These are phyloP conservation scores for Scelioninae gen. 2 DNA, from an alignment of 2,888 invertebrate genomes.

Conservation along the genomic window DNA sequence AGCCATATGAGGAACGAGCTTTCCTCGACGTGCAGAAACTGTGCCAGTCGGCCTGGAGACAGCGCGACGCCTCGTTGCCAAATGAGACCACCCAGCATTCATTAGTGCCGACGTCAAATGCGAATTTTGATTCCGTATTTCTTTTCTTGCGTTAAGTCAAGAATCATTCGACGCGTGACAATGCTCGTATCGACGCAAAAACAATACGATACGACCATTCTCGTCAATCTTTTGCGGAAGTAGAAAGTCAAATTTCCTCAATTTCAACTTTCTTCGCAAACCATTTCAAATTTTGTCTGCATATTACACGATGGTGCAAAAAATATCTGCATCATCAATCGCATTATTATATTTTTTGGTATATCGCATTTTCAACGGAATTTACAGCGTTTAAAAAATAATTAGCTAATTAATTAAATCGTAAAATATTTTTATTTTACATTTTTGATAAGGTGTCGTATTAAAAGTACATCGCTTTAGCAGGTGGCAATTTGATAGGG, in stretches of 20 bases:
- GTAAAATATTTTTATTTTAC: neutral
- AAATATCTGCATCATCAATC: too few relatives aligned
- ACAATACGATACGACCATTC: conserved; percentile 15
- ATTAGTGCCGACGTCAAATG: conserved; percentile 45
- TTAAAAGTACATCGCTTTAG: conserved; percentile 46
- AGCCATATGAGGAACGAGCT: conserved; percentile 55
- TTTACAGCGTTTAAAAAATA: too few relatives aligned
- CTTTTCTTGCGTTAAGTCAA: conserved; percentile 40
- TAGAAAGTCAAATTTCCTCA: conserved; percentile 33
- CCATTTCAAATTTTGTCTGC: neutral
- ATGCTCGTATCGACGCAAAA: conserved; percentile 34
- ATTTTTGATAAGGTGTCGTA: conserved; percentile 15
- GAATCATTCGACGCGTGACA: conserved; percentile 44
- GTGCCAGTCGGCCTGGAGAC: conserved; percentile 61
- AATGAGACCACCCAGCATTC: conserved; percentile 61
- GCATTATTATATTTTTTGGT: too few relatives aligned
- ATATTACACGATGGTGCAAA: neutral
- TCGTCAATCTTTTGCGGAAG: conserved; percentile 23
- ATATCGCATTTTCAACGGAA: too few relatives aligned
- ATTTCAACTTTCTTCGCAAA: conserved; percentile 29
- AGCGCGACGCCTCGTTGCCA: conserved; percentile 58
- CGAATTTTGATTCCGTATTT: conserved; percentile 44
- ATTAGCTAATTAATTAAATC: neutral
- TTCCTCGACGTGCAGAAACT: conserved; percentile 58
- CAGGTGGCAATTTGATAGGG: conserved; percentile 58